Base-by-base conservation (phyloP, 2,797 vertebrate species). In the Melopsittacus undulatus region DNA sequence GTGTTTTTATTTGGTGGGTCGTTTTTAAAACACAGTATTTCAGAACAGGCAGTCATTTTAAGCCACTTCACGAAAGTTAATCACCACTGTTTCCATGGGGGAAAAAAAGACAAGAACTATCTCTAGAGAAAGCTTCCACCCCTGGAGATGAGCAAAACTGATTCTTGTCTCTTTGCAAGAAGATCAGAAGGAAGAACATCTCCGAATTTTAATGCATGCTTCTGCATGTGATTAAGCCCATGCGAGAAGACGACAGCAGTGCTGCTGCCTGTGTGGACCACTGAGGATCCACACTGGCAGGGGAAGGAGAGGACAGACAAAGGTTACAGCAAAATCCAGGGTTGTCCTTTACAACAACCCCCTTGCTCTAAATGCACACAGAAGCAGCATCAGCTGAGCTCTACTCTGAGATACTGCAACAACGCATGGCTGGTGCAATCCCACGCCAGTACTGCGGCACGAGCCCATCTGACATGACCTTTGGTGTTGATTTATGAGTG, bases 371-470 rank as follows among this genome's bases (percentile, higher is more conserved):
- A 61, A 36, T 3, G 1, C 34, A 26, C 45, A 24, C 2, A 2
- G 34, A 76, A 68, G 51, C 45, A 69, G 32, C 67, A 43, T 2
- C 5, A 7, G 34, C 62, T 32, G 83, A 81, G 30, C 26, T 48
- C 18, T 1, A 1, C 32, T 48, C 45, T 32, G 42, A 30, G 16
- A 66, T 69, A 24, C 8, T 32, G 11, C 34, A 79, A 12, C 1
- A 6, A 22, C 1, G 0, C 14, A 8, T 1, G 6, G 34, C 7
- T 5, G 0, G 29, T 21, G 46, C 23, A 29, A 13, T 23, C 45
- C 43, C 48, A 67, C 2, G 15, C 45, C 64, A 70, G 83, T 11
- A 12, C 11, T 0, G 4, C 75, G 32, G 34, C 59, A 40, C 6
- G 26, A 66, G 66, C 32, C 34, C 5, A 0, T 76, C 54, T 57